Evolutionary conservation across 2,113 vertebrate genomes (phyloP).

Genomic region (Corythaixoides concolor): DNA sequence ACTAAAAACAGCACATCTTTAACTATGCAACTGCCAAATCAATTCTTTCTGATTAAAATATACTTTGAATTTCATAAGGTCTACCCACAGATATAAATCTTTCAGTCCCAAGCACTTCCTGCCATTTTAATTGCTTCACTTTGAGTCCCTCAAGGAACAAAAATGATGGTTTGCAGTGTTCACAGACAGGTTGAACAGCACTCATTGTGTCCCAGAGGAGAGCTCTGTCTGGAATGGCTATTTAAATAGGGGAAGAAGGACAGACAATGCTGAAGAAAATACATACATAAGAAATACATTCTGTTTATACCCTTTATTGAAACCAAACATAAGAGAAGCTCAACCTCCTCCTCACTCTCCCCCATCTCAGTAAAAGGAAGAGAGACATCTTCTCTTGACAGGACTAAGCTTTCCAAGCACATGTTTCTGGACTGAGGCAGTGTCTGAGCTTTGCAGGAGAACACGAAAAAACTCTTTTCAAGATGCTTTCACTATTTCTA

Average conservation of each 20-base stretch:
- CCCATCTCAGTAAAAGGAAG: not conserved
- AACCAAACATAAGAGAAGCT: not conserved
- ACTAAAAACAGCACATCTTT: not conserved
- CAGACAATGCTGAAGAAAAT: not conserved
- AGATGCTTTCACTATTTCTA: not conserved
- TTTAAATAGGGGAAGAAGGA: not conserved
- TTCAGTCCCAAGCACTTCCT: conserved; percentile 16
- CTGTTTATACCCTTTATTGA: not conserved
- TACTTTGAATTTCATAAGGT: not conserved
- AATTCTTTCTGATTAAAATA: not conserved
- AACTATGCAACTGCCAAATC: not conserved
- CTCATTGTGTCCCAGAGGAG: not conserved
- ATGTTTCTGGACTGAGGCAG: not conserved
- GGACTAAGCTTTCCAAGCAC: not conserved
- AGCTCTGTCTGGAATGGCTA: not conserved
- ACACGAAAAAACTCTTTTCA: not conserved
- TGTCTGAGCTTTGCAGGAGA: accelerated
- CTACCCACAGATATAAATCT: conserved; percentile 6
- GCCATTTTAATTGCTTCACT: conserved; percentile 37
- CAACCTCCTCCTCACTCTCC: not conserved
- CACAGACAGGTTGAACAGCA: conserved; percentile 1
- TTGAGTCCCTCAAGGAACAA: not conserved
- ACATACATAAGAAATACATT: not conserved
- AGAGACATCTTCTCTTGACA: not conserved
- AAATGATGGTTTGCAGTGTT: not conserved